A percentile compares a stretch with the other conserved stretches of the same genome.
phyloP scores from a whole-genome alignment of 2,797 vertebrate genomes.

The Eospalax fontanierii region DNA sequence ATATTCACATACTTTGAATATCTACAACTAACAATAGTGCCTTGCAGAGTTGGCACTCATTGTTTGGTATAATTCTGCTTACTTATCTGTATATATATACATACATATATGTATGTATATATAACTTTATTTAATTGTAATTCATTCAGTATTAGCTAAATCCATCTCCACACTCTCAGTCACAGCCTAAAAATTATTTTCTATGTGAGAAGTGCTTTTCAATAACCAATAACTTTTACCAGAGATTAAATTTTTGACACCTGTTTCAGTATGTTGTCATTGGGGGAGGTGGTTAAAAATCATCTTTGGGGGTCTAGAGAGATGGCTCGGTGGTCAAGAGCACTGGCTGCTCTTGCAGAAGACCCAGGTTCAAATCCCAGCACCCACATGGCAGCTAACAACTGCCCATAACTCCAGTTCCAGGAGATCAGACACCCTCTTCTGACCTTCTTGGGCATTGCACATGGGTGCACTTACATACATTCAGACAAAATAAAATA shows the following conservation, averaged over 20 bases:
- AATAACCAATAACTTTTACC: constrained; percentile 39
- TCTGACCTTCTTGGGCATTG: too few relatives aligned
- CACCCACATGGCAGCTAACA: too few relatives aligned
- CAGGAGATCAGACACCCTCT: too few relatives aligned
- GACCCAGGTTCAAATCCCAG: too few relatives aligned
- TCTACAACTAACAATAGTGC: neutral
- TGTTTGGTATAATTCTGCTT: constrained; percentile 8
- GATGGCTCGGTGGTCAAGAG: too few relatives aligned
- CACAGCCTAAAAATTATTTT: constrained; percentile 47
- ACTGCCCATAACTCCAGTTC: too few relatives aligned
- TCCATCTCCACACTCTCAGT: constrained; percentile 20
- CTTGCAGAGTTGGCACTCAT: constrained; percentile 1
- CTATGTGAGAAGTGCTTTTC: constrained; percentile 33
- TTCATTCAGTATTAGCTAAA: constrained; percentile 54
- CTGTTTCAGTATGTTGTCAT: constrained; percentile 47
- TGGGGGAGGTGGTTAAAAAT: too few relatives aligned
- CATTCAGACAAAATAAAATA: too few relatives aligned
- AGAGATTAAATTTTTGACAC: constrained; percentile 22
- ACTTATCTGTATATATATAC: neutral
- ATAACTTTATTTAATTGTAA: constrained; percentile 22
- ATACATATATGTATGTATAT: neutral
- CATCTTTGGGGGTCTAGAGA: too few relatives aligned
- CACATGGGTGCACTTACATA: too few relatives aligned
- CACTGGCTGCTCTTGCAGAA: too few relatives aligned
- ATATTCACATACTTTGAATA: too few relatives aligned